Percentiles rank a stretch among this genome's conserved stretches.
Evolutionary conservation across 2,797 vertebrate species (phyloP).

Genomic region (Delichon dasypus): DNA sequence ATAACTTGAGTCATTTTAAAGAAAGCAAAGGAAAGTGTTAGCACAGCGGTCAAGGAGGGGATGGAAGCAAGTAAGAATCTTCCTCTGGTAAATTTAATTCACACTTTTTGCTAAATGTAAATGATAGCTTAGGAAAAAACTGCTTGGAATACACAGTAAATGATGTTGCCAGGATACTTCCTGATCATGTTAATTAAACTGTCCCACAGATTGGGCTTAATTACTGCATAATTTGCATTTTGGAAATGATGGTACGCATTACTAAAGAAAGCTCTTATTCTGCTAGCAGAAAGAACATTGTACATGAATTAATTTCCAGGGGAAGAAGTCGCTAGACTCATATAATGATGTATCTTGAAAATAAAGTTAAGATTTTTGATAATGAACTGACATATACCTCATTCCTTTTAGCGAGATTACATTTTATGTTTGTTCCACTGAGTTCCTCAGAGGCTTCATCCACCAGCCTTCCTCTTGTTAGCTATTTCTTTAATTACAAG

Average conservation of each 20-base stretch:
- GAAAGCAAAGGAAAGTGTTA: not conserved
- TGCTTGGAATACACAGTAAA: constrained; percentile 48
- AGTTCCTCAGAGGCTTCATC: not conserved
- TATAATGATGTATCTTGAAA: constrained; percentile 5
- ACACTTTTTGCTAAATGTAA: constrained; percentile 35
- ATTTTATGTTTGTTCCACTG: not conserved
- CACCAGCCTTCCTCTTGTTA: not conserved
- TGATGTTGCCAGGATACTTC: constrained; percentile 80
- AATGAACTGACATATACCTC: not conserved
- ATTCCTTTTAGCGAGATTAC: not conserved
- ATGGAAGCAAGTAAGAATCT: not conserved
- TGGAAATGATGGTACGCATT: constrained; percentile 12
- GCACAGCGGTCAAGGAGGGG: not conserved
- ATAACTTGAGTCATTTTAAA: not conserved
- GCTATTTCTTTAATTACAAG: not conserved
- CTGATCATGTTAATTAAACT: constrained; percentile 78
- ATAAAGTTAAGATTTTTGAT: constrained; percentile 5
- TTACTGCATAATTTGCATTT: constrained; percentile 73
- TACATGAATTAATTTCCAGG: constrained; percentile 31
- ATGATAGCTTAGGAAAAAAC: constrained; percentile 24
- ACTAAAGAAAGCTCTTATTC: constrained; percentile 44
- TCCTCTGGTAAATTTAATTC: constrained; percentile 4
- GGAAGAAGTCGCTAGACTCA: constrained; percentile 4
- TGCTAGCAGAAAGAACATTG: constrained; percentile 15
- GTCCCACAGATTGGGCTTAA: constrained; percentile 75